Conservation (phyloP, 2,113 vertebrate species). For the Entosphenus tridentatus region DNA sequence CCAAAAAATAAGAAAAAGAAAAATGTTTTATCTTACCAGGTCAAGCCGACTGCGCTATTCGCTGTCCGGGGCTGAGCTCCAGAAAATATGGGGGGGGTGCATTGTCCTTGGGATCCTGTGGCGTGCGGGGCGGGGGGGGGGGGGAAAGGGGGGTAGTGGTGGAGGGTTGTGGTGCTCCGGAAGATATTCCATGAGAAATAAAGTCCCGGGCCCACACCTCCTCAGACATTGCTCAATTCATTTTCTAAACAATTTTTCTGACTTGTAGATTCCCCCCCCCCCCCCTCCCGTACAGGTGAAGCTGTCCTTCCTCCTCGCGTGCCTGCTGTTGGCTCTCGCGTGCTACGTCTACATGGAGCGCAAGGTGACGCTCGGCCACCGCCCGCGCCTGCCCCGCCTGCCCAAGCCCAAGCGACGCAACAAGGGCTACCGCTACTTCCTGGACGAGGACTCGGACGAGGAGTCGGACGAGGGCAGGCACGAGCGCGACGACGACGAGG, state of each 20-base stretch:
- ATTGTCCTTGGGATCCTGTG: background rate
- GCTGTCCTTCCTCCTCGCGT: conserved; percentile 42
- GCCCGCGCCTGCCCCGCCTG: conserved; percentile 48
- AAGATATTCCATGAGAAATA: background rate
- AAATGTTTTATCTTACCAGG: too few relatives aligned
- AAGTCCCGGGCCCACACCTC: background rate
- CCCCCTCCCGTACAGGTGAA: conserved; percentile 32
- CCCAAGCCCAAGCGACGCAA: conserved; percentile 43
- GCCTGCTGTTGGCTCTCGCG: conserved; percentile 23
- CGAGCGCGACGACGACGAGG: background rate
- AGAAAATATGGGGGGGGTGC: too few relatives aligned
- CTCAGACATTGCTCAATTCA: background rate
- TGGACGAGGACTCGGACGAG: conserved; percentile 58
- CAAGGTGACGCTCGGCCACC: conserved; percentile 22
- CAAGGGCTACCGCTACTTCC: conserved; percentile 61
- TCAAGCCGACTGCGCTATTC: too few relatives aligned
- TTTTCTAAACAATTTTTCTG: too few relatives aligned
- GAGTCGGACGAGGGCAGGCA: conserved; percentile 31
- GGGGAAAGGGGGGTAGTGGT: background rate
- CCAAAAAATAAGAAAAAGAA: too few relatives aligned
- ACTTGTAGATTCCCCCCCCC: too few relatives aligned
- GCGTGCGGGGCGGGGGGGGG: background rate
- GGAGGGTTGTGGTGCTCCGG: background rate
- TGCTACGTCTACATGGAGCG: conserved; percentile 57
- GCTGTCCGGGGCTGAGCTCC: too few relatives aligned